These are phyloP conservation scores for Eristalinus aeneus DNA, from an alignment of 2,888 invertebrate genomes.

Conservation along the genomic window DNA sequence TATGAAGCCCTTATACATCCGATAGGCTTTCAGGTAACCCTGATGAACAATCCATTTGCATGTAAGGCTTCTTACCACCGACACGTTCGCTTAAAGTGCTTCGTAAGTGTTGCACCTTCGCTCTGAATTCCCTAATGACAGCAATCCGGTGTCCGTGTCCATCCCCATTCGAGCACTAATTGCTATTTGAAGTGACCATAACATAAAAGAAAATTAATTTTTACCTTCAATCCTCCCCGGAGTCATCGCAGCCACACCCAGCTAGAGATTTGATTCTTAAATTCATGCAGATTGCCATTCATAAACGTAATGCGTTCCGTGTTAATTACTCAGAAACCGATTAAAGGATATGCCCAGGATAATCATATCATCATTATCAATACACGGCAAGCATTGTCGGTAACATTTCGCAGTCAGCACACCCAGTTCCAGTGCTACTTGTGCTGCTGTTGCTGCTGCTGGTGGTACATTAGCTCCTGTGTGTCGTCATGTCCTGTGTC, in stretches of 20 bases:
- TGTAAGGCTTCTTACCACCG: background rate
- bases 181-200: constrained; percentile 58
- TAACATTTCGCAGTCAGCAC: constrained; percentile 18
- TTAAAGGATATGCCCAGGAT: constrained; percentile 70
- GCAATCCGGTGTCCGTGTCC: background rate
- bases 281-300: constrained; percentile 65
- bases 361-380: constrained; percentile 71
- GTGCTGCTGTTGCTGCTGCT: background rate
- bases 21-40: too few species aligned
- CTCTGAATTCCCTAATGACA: background rate
- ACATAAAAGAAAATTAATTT: constrained; percentile 49
- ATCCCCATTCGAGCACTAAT: constrained; percentile 18
- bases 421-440: background rate
- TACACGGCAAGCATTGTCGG: constrained; percentile 43
- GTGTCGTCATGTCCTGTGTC: constrained; percentile 17
- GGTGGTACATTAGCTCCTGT: background rate
- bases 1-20: too few species aligned
- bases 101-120: background rate
- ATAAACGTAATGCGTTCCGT: constrained; percentile 62
- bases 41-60: too few species aligned
- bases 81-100: background rate
- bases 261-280: constrained; percentile 62
- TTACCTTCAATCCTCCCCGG: background rate
- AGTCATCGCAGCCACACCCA: background rate
- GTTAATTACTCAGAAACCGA: constrained; percentile 68